Base-by-base conservation (phyloP, 2,113 vertebrate genomes). In the Uria aalge region DNA sequence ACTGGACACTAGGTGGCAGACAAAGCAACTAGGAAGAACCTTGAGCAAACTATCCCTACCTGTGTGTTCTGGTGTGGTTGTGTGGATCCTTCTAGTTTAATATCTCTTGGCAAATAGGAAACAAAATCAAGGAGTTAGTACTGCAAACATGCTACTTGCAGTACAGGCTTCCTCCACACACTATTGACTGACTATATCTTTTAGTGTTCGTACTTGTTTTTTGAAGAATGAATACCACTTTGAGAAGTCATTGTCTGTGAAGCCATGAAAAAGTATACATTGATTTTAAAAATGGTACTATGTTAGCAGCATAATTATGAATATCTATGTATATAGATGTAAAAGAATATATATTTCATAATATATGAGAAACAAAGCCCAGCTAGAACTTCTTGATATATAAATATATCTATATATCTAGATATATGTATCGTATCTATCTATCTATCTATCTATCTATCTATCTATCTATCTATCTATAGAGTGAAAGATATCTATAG, bases 1-100 rank as follows among this genome's bases (percentile, higher is more conserved):
- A 11, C 40, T 82, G 79, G 84, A 87, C 96, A 85, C 94, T 96
- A 97, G 95, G 78, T 97, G 96, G 94, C 93, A 95, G 93, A 90
- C 63, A 88, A 96, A 43, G 63, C 67, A 95, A 80, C 71, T 23
- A 66, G 48, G 77, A 94, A 79, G 53, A 79, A 87, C 13, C 45
- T 60, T 23, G 32, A 73, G 29, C 30, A 68, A 85, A 45, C 15
- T 43, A 8, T 64, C 30, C 36, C 21, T 75, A 26, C 36, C 19
- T 40, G 15, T 32, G 8, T 23, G 4, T 24, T 59, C 27, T 62
- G 43, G 16, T 21, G 7, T 26, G 24, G 7, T 66, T 75, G 47
- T n/a, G 41, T 57, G 57, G 59, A 26, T 81, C 36, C 53, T 88
- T 85, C 85, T 57, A 80, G 32, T 60, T 81, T 64, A 91, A 26